Conservation (phyloP, 1,140 invertebrate genomes). For the Drosophila serrata region DNA sequence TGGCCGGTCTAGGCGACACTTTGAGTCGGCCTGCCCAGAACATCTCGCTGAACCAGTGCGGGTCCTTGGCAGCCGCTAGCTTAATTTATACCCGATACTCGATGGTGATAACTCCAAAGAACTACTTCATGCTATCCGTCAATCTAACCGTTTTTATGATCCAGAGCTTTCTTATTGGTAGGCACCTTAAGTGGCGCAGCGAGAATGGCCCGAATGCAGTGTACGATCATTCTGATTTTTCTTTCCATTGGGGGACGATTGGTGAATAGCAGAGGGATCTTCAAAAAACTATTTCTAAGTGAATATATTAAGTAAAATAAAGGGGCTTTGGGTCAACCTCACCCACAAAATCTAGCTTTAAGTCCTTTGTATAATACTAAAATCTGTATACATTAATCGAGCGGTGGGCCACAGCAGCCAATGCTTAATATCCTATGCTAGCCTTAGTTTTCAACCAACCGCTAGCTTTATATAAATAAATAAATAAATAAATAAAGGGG, state of each 20-base stretch:
- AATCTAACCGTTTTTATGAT: slow-evolving; percentile 47
- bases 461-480: no score
- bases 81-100: slow-evolving; percentile 66
- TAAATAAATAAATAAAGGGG: no score
- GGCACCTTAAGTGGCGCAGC: slow-evolving; percentile 46
- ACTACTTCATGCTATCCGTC: slow-evolving; percentile 54
- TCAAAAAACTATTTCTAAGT: neutral
- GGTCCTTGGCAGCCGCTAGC: slow-evolving; percentile 34
- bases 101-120: slow-evolving; percentile 64
- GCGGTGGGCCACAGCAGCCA: no score
- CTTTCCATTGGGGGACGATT: slow-evolving; percentile 21
- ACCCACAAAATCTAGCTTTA: no score
- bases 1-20: slow-evolving; percentile 58
- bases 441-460: no score
- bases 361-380: no score
- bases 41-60: slow-evolving; percentile 58
- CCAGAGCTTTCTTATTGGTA: slow-evolving; percentile 43
- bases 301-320: neutral
- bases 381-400: no score
- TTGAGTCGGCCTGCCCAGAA: no score
- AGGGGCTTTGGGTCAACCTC: no score
- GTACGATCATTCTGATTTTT: slow-evolving; percentile 16
- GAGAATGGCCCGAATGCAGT: neutral
- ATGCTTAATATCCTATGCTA: no score
- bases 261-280: neutral